Base-by-base conservation (phyloP, 2,797 vertebrate species). In the Lycodopsis pacificus region DNA sequence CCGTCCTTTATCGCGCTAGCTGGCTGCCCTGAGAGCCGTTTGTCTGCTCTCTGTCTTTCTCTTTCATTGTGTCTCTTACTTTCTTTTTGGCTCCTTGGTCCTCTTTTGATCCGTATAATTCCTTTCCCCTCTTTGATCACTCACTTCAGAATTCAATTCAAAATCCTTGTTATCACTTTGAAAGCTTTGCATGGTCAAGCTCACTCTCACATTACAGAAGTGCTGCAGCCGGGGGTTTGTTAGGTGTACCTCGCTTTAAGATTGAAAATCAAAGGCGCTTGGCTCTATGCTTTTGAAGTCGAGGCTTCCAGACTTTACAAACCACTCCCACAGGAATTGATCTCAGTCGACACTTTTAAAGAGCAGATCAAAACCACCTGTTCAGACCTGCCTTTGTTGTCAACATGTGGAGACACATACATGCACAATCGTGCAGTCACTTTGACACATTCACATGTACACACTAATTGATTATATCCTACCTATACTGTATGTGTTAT, bases 1-100 rank as follows among this genome's bases (percentile, higher is more conserved):
- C 91, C 83, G 88, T 92, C 91, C 90, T 86, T 90, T 92, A 92
- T 93, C 77, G 80, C 49, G 72, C 81, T 32, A 68, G 83, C 73
- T 59, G 72, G 81, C 84, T 72, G 85, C 77, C 63, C 79, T 62
- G 63, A 82, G 71, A 83, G 76, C 78, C 74, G 80, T 88, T 86
- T 86, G 81, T 91, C 89, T 81, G 72, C 81, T 62, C 62, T 4
- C 83, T 59, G 66, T 68, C 48, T 74, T 8, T 62, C 53, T 63
- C 65, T 65, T 67, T 71, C 69, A 53, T 46, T 70, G 72, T 51
- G 51, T 74, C 64, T 46, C 57, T 56, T 72, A 73, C 62, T 51
- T 58, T 70, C 51, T 44, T 62, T 66, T 51, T 54, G 46, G 66
- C 72, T 78, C 40, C 22, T 19, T 5, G 27, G 42, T 25, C 36